Evolutionary conservation across 2,113 vertebrate species (phyloP), one percentile per base, ranked within the genome.

Genomic region (Patagioenas fasciata): DNA sequence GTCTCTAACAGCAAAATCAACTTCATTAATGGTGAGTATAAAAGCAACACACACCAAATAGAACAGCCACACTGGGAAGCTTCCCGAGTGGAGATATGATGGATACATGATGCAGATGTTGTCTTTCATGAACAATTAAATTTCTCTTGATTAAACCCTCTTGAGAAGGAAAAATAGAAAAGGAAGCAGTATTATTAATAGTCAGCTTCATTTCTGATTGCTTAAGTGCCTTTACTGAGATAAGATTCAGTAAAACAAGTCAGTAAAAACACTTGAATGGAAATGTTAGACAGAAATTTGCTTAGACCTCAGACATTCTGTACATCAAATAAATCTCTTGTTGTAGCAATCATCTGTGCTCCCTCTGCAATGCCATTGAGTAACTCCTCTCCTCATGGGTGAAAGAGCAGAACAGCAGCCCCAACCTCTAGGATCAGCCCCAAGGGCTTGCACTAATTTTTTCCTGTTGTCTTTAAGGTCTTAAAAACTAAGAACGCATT

Each of bases 121-220:
- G 82, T 92, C 82, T 93, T 92, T 90, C 69, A 58, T 58, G 73
- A 95, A 73, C 70, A 87, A 92, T 95, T 96, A 88, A 21, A 80
- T 95, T 95, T 97, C 78, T 51, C 58, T 90, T 85, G 88, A 84
- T 80, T 81, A 18, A 16, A 17, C 29, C 10, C 32, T 90, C 89
- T 53, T 67, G 72, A 87, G 86, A 88, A 90, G 66, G 72, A 90
- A 88, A 90, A 64, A 23, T 9, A 66, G 69, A 32, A 65, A 71
- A 81, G 44, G 29, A 91, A 79, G 58, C 44, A 58, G 32, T 62
- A 6, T 93, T 82, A 77, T 57, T 86, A 61, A 78, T 48, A 88
- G 74, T 31, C 42, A 74, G 38, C 60, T 72, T 70, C 79, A 57
- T 51, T 75, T 73, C 73, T 82, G 69, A 44, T 66, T 77, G 85